phyloP scores from a whole-genome alignment of 2,797 vertebrate genomes.

The Urosaurus nigricauda region DNA sequence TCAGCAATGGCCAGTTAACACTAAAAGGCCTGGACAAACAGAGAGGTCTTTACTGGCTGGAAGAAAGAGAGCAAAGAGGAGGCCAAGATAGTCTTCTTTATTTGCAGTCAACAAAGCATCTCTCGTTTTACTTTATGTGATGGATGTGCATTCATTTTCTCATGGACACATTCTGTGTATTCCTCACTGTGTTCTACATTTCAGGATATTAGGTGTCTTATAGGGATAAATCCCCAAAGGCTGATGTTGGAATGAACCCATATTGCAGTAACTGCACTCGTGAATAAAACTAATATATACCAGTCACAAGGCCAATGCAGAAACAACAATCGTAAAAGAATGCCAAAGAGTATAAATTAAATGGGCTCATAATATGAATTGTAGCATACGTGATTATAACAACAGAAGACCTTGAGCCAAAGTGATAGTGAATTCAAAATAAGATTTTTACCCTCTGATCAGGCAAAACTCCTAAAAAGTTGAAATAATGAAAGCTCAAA shows the following conservation, averaged over 20 bases:
- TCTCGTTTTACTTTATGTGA: not conserved
- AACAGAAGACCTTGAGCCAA: not conserved
- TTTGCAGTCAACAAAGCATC: not conserved
- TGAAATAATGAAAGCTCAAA: not conserved
- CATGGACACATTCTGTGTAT: not conserved
- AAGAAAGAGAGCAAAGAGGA: too few relatives aligned
- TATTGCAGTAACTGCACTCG: conserved; percentile 17
- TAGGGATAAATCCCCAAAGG: not conserved
- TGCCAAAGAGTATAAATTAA: conserved; percentile 13
- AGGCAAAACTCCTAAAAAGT: conserved; percentile 20
- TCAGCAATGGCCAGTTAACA: too few relatives aligned
- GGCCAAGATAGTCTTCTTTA: not conserved
- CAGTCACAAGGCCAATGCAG: conserved; percentile 14
- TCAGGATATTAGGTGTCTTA: not conserved
- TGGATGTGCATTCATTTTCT: not conserved
- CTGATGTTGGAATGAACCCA: not conserved
- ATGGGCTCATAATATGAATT: conserved; percentile 14
- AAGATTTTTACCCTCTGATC: not conserved
- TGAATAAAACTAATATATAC: conserved; percentile 12
- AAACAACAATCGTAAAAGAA: conserved; percentile 45
- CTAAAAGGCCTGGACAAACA: too few relatives aligned
- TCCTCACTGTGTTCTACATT: not conserved
- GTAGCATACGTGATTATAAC: not conserved
- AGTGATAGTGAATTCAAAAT: not conserved
- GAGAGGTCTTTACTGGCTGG: too few relatives aligned